Evolutionary conservation across 64 coral and sea anemone genomes (phyloP).

Genomic region (Trachythela sp.): DNA sequence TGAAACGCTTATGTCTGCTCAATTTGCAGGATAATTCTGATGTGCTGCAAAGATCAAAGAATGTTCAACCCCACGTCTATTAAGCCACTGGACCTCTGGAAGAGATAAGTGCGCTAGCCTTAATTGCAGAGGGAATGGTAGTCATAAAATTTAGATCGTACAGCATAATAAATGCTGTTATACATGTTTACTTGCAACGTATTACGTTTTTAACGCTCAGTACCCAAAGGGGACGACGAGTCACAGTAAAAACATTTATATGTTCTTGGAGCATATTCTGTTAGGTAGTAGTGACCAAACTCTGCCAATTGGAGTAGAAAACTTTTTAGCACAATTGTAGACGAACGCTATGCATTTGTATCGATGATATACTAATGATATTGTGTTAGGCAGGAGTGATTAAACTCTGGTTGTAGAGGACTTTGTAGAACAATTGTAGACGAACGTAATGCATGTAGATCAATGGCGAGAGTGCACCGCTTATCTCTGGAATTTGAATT

Average conservation of each 20-base stretch:
- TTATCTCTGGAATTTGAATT: too few relatives aligned
- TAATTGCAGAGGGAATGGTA: constrained; percentile 33
- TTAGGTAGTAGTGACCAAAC: not conserved
- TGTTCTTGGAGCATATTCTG: not conserved
- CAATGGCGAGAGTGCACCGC: too few relatives aligned
- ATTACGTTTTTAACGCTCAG: constrained; percentile 12
- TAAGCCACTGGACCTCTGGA: constrained; percentile 7
- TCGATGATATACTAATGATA: too few relatives aligned
- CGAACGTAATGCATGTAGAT: too few relatives aligned
- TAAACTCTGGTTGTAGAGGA: too few relatives aligned
- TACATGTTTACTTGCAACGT: not conserved
- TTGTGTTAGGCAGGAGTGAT: too few relatives aligned
- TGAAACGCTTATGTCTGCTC: too few relatives aligned
- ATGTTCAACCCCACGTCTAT: not conserved
- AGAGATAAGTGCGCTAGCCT: not conserved
- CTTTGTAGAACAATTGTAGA: too few relatives aligned
- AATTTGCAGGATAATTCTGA: too few relatives aligned
- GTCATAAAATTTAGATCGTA: not conserved
- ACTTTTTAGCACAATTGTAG: too few relatives aligned
- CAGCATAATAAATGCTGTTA: constrained; percentile 8
- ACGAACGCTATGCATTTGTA: too few relatives aligned
- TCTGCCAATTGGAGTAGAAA: too few relatives aligned
- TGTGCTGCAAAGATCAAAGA: not conserved
- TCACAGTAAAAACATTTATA: not conserved
- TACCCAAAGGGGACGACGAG: constrained; percentile 19